Evolutionary conservation across 2,888 invertebrate genomes (phyloP), one percentile per base, ranked within the genome.

Genomic region (Ischnura elegans): DNA sequence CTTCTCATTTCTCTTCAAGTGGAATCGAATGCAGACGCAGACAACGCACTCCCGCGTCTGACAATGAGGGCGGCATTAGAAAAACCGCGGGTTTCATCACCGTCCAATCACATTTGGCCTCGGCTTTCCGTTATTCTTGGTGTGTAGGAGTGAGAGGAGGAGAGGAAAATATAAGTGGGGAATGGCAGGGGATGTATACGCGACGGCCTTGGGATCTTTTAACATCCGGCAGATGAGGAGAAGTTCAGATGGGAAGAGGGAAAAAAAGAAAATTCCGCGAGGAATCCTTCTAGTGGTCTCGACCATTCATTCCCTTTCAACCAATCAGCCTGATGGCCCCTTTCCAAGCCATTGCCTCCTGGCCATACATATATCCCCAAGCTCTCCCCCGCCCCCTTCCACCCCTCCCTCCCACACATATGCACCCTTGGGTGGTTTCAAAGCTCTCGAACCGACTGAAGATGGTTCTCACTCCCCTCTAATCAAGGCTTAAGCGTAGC

Each of bases 291-390:
- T 76, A 76, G 76, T 76, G 76, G 29, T 61, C 61, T 43, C 90
- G 42, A 42, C 90, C 61, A 66, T 66, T 61, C 66, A 90, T 90
- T 55, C 90, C 90, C 90, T 90, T 90, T 90, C 90, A 43, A 90
- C 90, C 90, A 90, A 90, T 90, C 90, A 90, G 61, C 55, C 43
- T 90, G 90, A 90, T 90, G 90, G 90, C 61, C 90, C 90, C 61
- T 55, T 90, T 90, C 90, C 90, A 66, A 90, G 90, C 61, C 90
- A 90, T 90, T 90, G 90, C 90, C 90, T 61, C 61, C 61, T 55
- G 90, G 43, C 43, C 61, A 90, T 61, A 90, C 90, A 76, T 76
- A 36, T 61, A 55, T 55, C 61, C 87, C 87, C 42, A 25, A 66
- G 43, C 86, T 45, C 46, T 86, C 43, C n/a, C n/a, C 6, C 43